These are phyloP conservation scores for Gambusia holbrooki DNA, from an alignment of 2,113 vertebrate genomes.

Conservation along the genomic window DNA sequence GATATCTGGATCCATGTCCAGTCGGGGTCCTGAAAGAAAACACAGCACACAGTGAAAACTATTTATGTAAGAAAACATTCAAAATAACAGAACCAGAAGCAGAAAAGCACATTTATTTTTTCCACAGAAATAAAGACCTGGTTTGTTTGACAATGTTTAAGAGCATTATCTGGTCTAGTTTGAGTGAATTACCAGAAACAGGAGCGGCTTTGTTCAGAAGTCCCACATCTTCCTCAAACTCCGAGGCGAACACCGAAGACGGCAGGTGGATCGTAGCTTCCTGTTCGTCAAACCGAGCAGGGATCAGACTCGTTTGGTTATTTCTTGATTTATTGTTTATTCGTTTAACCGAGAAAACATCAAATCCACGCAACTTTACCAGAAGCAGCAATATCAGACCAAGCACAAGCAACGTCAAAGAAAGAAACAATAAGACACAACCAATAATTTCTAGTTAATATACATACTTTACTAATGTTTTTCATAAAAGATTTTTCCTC, in stretches of 20 bases:
- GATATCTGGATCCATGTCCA: slow-evolving; percentile 97
- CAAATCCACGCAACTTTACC: not conserved
- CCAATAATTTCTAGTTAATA: too few relatives aligned
- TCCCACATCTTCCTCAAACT: slow-evolving; percentile 96
- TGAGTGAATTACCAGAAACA: slow-evolving; percentile 84
- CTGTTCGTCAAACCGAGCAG: slow-evolving; percentile 67
- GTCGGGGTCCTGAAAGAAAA: slow-evolving; percentile 83
- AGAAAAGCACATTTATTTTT: not conserved
- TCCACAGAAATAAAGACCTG: not conserved
- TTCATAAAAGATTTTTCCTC: too few relatives aligned
- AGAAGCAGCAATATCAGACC: not conserved
- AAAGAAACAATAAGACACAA: too few relatives aligned
- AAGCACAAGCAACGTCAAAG: too few relatives aligned
- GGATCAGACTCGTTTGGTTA: not conserved
- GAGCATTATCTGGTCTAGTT: not conserved
- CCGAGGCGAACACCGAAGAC: slow-evolving; percentile 96
- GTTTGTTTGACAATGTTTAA: too few relatives aligned
- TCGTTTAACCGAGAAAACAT: not conserved
- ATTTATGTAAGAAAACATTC: not conserved
- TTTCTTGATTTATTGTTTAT: not conserved
- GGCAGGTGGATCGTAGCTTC: slow-evolving; percentile 87
- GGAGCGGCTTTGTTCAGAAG: slow-evolving; percentile 98
- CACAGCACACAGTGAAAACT: accelerated
- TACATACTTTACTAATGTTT: too few relatives aligned
- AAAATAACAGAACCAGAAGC: too few relatives aligned